phyloP scores from a whole-genome alignment of 2,888 invertebrate genomes.

The Gymnosoma rotundatum region DNA sequence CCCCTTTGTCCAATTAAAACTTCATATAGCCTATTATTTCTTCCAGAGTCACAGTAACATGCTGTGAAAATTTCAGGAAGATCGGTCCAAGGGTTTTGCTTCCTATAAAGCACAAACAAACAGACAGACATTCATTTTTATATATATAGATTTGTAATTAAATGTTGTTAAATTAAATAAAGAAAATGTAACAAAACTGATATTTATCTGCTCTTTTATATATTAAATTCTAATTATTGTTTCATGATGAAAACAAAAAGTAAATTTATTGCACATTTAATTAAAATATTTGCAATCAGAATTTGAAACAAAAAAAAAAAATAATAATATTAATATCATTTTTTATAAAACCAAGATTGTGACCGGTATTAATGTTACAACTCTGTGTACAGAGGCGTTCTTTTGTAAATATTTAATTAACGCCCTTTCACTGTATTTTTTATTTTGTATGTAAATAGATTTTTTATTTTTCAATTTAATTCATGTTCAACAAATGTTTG shows the following conservation, averaged over 20 bases:
- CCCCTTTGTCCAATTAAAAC: too few species aligned
- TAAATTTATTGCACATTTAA: slow-evolving; percentile 11
- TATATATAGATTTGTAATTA: slow-evolving; percentile 6
- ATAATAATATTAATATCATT: background rate
- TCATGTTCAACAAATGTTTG: slow-evolving; percentile 61
- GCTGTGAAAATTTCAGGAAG: too few species aligned
- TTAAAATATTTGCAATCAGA: slow-evolving; percentile 14
- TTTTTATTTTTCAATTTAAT: slow-evolving; percentile 29
- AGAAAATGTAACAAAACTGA: background rate
- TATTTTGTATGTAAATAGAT: background rate
- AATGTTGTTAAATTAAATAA: background rate
- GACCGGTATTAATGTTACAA: background rate
- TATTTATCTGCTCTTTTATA: background rate
- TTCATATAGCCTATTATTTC: too few species aligned
- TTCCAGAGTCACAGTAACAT: too few species aligned
- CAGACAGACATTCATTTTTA: too few species aligned
- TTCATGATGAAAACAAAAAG: slow-evolving; percentile 2
- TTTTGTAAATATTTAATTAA: slow-evolving; percentile 43
- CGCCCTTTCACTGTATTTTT: slow-evolving; percentile 52
- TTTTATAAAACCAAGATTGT: slow-evolving; percentile 2
- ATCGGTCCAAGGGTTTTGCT: too few species aligned
- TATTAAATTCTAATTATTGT: slow-evolving; percentile 54
- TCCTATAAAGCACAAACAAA: too few species aligned
- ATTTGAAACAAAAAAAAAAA: background rate
- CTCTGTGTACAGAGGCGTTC: background rate